Percentiles rank a stretch among this genome's conserved stretches.
phyloP scores from a whole-genome alignment of 2,797 vertebrate genomes.

The Artibeus lituratus region DNA sequence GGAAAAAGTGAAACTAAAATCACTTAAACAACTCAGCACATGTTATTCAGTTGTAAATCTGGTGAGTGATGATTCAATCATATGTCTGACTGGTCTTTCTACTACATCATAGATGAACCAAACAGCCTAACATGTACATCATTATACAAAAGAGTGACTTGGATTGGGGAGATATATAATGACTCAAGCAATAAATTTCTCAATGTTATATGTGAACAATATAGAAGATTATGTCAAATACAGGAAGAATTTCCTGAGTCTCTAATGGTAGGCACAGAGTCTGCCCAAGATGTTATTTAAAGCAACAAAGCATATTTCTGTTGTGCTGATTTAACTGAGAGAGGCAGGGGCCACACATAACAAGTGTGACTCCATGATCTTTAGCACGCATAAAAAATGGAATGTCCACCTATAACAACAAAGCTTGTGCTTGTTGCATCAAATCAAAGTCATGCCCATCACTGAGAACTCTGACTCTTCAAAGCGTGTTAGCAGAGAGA shows the following conservation, averaged over 20 bases:
- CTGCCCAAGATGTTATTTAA: not conserved
- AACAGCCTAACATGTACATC: not conserved
- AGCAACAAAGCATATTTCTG: not conserved
- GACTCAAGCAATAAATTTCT: not conserved
- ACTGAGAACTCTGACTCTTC: not conserved
- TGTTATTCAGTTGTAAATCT: not conserved
- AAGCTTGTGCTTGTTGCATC: not conserved
- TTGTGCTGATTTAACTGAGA: not conserved
- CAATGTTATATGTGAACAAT: not conserved
- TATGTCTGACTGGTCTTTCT: not conserved
- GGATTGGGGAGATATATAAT: not conserved
- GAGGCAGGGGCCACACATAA: not conserved
- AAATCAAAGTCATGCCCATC: constrained; percentile 24
- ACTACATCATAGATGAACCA: not conserved
- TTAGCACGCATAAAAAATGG: not conserved
- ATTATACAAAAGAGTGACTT: not conserved
- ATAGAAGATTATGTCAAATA: not conserved
- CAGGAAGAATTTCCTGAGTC: not conserved
- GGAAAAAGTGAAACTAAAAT: not conserved
- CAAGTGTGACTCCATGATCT: not conserved
- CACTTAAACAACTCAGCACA: not conserved
- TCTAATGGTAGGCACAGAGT: not conserved
- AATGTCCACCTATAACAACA: not conserved
- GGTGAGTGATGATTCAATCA: not conserved
- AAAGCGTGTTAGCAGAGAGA: not conserved